Base-by-base conservation (phyloP, 2,888 invertebrate genomes). In the Agrochola litura region DNA sequence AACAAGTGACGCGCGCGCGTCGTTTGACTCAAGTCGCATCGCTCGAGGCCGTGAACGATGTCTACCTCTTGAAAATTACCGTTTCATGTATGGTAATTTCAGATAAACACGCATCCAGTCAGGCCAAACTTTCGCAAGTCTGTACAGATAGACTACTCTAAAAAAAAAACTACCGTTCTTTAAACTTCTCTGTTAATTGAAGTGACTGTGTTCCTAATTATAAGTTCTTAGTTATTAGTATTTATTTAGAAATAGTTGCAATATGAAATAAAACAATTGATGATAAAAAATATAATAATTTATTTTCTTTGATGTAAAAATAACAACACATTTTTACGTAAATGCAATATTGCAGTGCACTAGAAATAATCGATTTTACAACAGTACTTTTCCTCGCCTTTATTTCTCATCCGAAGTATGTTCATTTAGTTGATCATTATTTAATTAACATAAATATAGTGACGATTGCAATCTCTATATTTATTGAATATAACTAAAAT, bases 171-270 rank as follows among this genome's bases (percentile, higher is more conserved):
- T 66, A 68, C 73, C 46, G 71, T 78, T 77, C 65, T 66, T 60
- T 63, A 10, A 10, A 64, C 14, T 56, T 65, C 30, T 52, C n/a
- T 75, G 74, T 79, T 74, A 74, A 63, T 77, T 92, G 92, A 73
- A 72, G 25, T 82, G 75, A 74, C 73, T 73, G 77, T 75, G 69
- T 84, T 70, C 71, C 25, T 86, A 74, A 77, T 75, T 77, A 52
- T 87, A 84, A 84, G 81, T 75, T 86, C 81, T 87, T 91, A 92
- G 91, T 89, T 89, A 89, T 86, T 92, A 84, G 85, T 91, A 90
- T 89, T 89, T 87, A 90, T 86, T 88, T 86, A 86, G 81, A 71
- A 75, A 71, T 80, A 79, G 69, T 76, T 58, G 54, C 69, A 81
- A 66, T 87, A 89, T 89, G 76, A 88, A 92, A 90, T 91, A 88